Base-by-base conservation (phyloP, 2,797 vertebrate species). In the Muraenolepis orangiensis region DNA sequence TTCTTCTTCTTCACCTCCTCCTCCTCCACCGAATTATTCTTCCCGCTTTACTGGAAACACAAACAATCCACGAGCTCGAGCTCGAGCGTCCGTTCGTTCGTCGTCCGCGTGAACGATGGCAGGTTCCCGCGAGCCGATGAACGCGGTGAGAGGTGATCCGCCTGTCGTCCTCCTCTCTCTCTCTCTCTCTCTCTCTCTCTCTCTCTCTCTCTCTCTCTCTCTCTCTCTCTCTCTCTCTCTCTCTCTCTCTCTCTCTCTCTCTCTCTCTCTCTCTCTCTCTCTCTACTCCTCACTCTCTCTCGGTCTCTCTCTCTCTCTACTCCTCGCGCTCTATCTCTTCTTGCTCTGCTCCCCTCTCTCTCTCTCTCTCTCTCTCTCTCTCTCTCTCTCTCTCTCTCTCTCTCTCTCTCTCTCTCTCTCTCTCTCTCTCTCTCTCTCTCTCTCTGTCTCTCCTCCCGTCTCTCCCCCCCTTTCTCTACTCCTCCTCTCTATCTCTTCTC, bases 141-240 rank as follows among this genome's bases (percentile, higher is more conserved):
- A 51, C 20, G 46, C 84, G 90, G 79, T 76, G 85, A 82, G 87
- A 91, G 89, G 87, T 85, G 91, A 88, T 90, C 87, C 87, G 85
- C 85, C 85, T 79, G 68, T 83, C 85, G 77, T 87, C 85, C 80
- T 84, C 85, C 10, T 84, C 85, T 18, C 34, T 36, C 34, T 36
- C 46, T 85, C 73, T 78, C 79, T 81, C 78, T 51, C 46, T 51
- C 46, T 51, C 46, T 51, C 46, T 51, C 46, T 51, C 46, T 51
- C 20, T 20, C 18, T 51, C 46, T 51, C 46, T 51, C 46, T 51
- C 46, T n/a, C 46, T 57, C 46, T 57, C 46, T n/a, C 46, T n/a
- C 46, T 57, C 46, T 57, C 46, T 57, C 46, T 23, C 20, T 57
- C 46, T 23, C 46, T 57, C 46, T 57, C 46, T 57, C 20, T n/a